A percentile compares a stretch with the other conserved stretches of the same genome.
Conservation (phyloP, 2,797 vertebrate genomes). For the Mico argentatus region DNA sequence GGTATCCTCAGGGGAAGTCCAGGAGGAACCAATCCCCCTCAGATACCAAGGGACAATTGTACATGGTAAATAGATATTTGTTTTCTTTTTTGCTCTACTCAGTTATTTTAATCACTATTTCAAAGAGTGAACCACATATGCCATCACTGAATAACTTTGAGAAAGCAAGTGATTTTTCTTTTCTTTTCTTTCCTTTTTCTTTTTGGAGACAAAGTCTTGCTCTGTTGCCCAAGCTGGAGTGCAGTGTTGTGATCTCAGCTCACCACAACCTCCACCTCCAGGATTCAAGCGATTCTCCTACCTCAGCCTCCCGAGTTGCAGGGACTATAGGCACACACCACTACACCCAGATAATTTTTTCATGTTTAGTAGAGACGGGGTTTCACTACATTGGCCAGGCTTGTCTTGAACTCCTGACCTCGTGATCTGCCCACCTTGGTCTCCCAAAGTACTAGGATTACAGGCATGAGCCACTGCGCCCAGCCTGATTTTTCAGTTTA, state of each 20-base stretch:
- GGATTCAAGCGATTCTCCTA: too few relatives aligned
- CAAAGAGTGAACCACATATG: neutral
- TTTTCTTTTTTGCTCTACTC: neutral
- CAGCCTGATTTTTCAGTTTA: conserved; percentile 7
- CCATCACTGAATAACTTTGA: conserved; percentile 16
- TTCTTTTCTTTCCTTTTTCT: neutral
- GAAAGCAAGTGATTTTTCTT: neutral
- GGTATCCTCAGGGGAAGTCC: neutral
- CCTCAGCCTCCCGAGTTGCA: too few relatives aligned
- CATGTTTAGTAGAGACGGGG: neutral
- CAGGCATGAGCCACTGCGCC: neutral
- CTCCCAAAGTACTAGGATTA: neutral
- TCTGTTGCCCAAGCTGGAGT: too few relatives aligned
- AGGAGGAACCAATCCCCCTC: neutral
- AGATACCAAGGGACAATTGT: neutral
- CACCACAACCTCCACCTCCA: too few relatives aligned
- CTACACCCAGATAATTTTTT: neutral
- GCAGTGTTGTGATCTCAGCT: too few relatives aligned
- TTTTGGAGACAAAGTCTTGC: neutral
- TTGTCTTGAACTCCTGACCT: neutral
- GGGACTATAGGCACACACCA: too few relatives aligned
- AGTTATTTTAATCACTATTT: conserved; percentile 42
- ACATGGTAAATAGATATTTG: neutral
- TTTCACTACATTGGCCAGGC: neutral
- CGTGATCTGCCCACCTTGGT: neutral